Conservation (phyloP, 2,888 invertebrate genomes). For the Bruchidius siliquastri region DNA sequence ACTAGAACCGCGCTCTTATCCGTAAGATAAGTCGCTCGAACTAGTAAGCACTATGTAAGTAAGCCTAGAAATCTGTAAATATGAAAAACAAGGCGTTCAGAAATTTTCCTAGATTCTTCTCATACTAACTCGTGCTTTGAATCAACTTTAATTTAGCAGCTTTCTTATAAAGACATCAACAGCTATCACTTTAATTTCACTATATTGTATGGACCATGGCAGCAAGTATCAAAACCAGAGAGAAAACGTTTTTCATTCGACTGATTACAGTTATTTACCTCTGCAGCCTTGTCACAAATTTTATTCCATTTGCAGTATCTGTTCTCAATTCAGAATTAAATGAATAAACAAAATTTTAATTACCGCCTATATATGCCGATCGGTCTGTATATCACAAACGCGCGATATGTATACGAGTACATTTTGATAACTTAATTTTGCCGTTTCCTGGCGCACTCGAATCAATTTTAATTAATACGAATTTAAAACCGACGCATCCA, state of each 20-base stretch:
- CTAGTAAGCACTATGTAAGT: too few relatives aligned
- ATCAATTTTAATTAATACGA: not conserved
- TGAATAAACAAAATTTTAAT: slow-evolving; percentile 30
- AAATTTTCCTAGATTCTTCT: too few relatives aligned
- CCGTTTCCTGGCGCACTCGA: not conserved
- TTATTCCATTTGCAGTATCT: slow-evolving; percentile 11
- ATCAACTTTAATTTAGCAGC: too few relatives aligned
- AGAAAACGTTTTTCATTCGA: not conserved
- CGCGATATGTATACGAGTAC: not conserved
- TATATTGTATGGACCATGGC: too few relatives aligned
- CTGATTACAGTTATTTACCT: not conserved
- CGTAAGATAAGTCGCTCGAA: too few relatives aligned
- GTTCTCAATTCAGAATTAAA: slow-evolving; percentile 20
- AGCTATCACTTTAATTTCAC: too few relatives aligned
- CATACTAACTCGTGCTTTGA: too few relatives aligned
- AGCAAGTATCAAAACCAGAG: too few relatives aligned
- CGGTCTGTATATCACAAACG: not conserved
- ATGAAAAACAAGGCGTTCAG: too few relatives aligned
- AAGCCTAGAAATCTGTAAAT: too few relatives aligned
- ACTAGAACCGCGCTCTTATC: too few relatives aligned
- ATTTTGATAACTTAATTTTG: not conserved
- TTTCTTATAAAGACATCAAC: too few relatives aligned
- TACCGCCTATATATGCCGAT: slow-evolving; percentile 9
- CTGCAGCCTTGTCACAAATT: not conserved
- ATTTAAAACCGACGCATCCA: not conserved